Conservation (phyloP, 2,113 vertebrate genomes). For the Hypocryptadius cinnamomeus region DNA sequence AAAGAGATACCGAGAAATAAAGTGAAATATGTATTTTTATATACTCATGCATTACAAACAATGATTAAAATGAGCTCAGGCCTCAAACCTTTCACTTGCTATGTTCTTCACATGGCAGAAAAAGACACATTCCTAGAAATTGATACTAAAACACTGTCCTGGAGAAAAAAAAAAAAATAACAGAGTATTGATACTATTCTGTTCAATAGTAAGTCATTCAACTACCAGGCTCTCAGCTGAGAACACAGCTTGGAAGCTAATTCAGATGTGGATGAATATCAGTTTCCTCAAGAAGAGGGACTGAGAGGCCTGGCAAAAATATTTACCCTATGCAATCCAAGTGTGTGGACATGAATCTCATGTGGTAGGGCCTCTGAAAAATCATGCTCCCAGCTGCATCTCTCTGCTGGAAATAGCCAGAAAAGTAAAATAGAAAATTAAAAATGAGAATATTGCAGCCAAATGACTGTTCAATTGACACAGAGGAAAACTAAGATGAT, state of each 20-base stretch:
- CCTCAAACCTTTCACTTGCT: background rate
- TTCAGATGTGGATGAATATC: background rate
- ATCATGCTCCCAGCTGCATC: background rate
- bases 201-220: background rate
- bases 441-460: background rate
- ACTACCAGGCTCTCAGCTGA: background rate
- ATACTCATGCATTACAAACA: background rate
- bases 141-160: background rate
- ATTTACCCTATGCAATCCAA: background rate
- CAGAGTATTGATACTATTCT: background rate
- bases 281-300: background rate
- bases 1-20: background rate
- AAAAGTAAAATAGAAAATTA: background rate
- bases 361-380: background rate
- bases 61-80: background rate
- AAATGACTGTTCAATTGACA: background rate
- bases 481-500: background rate
- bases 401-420: background rate
- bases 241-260: background rate
- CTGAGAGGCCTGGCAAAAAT: background rate
- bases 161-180: background rate
- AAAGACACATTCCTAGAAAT: background rate
- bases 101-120: background rate
- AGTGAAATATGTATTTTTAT: background rate
- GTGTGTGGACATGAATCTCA: background rate